Percentiles rank a stretch among this genome's conserved stretches.
These are phyloP conservation scores for Romanogobio albipinnatus DNA, from an alignment of 2,113 vertebrate species.

Conservation along the genomic window DNA sequence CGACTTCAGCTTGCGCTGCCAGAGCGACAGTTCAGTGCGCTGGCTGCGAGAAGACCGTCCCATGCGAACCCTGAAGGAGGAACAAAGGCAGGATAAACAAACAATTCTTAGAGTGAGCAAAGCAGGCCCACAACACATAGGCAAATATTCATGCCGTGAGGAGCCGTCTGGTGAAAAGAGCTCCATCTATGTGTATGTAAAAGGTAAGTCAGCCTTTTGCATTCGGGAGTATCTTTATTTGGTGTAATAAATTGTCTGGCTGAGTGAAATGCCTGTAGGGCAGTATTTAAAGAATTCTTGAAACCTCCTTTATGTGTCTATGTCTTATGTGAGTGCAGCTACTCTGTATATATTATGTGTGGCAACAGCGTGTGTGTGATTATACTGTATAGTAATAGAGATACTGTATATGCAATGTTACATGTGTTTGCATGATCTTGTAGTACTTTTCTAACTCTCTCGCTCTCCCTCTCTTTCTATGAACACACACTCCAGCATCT, in stretches of 20 bases:
- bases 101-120: slow-evolving; percentile 57
- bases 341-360: not conserved
- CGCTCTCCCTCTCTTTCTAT: not conserved
- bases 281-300: not conserved
- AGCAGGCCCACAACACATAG: slow-evolving; percentile 67
- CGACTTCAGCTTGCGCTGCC: slow-evolving; percentile 70
- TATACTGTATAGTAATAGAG: not conserved
- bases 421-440: slow-evolving; percentile 15
- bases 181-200: slow-evolving; percentile 90
- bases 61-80: slow-evolving; percentile 46
- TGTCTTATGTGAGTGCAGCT: slow-evolving; percentile 1
- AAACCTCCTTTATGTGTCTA: not conserved
- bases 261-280: not conserved
- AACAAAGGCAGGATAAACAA: slow-evolving; percentile 53
- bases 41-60: slow-evolving; percentile 72
- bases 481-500: not conserved
- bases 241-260: not conserved
- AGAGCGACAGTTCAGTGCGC: slow-evolving; percentile 63
- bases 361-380: not conserved
- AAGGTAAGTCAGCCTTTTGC: slow-evolving; percentile 76
- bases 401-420: not conserved
- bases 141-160: slow-evolving; percentile 86
- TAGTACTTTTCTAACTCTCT: slow-evolving; percentile 3
- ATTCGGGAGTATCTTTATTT: not conserved
- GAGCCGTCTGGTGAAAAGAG: slow-evolving; percentile 65